Conservation (phyloP, 2,113 vertebrate genomes). For the Sinocyclocheilus grahami region DNA sequence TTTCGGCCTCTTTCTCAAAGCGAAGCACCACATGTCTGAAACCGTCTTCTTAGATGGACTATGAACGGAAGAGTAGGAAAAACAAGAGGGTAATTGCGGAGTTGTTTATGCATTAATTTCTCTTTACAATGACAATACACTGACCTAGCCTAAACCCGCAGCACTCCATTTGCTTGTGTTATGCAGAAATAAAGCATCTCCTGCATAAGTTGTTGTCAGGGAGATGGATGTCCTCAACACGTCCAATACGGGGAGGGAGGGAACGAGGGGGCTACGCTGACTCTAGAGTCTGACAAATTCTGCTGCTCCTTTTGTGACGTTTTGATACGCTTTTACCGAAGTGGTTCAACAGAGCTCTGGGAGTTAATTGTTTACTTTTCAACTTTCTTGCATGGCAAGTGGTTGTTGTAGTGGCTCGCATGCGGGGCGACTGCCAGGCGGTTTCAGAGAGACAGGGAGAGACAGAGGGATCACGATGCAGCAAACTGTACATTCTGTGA, state of each 20-base stretch:
- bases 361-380: slow-evolving; percentile 51
- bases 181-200: slow-evolving; percentile 53
- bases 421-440: background rate
- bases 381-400: slow-evolving; percentile 46
- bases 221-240: slow-evolving; percentile 58
- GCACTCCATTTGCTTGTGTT: slow-evolving; percentile 43
- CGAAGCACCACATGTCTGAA: slow-evolving; percentile 59
- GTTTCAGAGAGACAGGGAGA: slow-evolving; percentile 45
- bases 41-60: slow-evolving; percentile 44
- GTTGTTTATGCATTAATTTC: slow-evolving; percentile 55
- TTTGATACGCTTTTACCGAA: slow-evolving; percentile 27
- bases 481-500: slow-evolving; percentile 31
- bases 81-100: slow-evolving; percentile 50
- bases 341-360: slow-evolving; percentile 7
- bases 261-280: background rate
- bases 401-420: slow-evolving; percentile 22
- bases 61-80: background rate
- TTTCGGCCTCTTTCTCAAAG: slow-evolving; percentile 65
- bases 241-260: slow-evolving; percentile 6
- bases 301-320: slow-evolving; percentile 43
- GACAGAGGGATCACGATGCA: slow-evolving; percentile 13
- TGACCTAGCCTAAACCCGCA: slow-evolving; percentile 50
- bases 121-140: slow-evolving; percentile 49
- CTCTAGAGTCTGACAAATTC: slow-evolving; percentile 39
- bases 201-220: slow-evolving; percentile 58